phyloP scores from a whole-genome alignment of 2,888 invertebrate species.

The Nomada ferruginata region DNA sequence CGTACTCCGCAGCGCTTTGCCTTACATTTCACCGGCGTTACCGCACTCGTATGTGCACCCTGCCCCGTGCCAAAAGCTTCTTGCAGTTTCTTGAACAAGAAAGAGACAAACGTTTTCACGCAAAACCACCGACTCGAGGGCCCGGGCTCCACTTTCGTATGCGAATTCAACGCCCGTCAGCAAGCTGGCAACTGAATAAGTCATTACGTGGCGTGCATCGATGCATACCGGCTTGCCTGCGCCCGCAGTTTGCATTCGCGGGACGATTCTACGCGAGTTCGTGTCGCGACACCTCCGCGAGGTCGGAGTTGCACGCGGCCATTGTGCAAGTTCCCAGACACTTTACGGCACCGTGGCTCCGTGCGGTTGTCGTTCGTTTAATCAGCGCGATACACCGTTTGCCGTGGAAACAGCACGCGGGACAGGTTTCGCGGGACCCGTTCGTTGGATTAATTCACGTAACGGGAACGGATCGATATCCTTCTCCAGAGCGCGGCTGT shows the following conservation, averaged over 20 bases:
- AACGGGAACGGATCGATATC: slow-evolving; percentile 28
- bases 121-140: background rate
- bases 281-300: background rate
- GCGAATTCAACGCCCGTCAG: slow-evolving; percentile 5
- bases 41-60: no score
- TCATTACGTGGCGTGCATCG: slow-evolving; percentile 32
- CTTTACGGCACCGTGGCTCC: slow-evolving; percentile 12
- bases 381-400: slow-evolving; percentile 10
- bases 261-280: background rate
- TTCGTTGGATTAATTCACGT: slow-evolving; percentile 15
- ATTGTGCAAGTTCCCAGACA: background rate
- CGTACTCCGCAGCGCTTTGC: no score
- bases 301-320: background rate
- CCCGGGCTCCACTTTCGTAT: background rate
- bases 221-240: background rate
- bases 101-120: slow-evolving; percentile 14
- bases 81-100: background rate
- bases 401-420: background rate
- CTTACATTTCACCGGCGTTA: no score
- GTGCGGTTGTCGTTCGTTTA: slow-evolving; percentile 14
- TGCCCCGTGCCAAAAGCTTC: background rate
- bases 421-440: no score
- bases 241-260: slow-evolving; percentile 18
- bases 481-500: background rate
- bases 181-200: slow-evolving; percentile 27